These are phyloP conservation scores for Heterocephalus glaber DNA, from an alignment of 2,113 vertebrate genomes.

Conservation along the genomic window DNA sequence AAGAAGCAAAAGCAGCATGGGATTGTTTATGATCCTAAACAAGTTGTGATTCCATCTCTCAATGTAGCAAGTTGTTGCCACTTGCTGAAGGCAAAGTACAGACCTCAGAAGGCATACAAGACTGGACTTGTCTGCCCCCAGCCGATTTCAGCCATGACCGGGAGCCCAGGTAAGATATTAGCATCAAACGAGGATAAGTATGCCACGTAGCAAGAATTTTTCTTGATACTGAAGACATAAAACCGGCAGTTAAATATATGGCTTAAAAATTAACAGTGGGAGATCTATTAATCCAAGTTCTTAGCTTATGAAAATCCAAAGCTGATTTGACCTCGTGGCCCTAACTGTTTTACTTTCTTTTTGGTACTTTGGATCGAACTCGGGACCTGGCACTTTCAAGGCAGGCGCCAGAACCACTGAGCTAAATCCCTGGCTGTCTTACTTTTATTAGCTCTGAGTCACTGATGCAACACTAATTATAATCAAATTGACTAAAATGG, in stretches of 20 bases:
- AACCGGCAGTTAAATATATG: not conserved
- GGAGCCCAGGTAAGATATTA: constrained; percentile 56
- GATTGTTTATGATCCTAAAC: constrained; percentile 55
- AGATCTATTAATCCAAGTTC: not conserved
- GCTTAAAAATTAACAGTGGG: constrained; percentile 12
- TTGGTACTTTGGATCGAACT: too few relatives aligned
- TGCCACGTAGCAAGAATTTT: constrained; percentile 33
- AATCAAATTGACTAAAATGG: not conserved
- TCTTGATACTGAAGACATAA: not conserved
- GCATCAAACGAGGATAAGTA: constrained; percentile 15
- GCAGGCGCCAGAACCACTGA: too few relatives aligned
- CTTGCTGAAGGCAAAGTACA: constrained; percentile 50
- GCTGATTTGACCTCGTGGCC: not conserved
- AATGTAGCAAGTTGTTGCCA: constrained; percentile 60
- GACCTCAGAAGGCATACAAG: constrained; percentile 47
- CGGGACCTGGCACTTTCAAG: too few relatives aligned
- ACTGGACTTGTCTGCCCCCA: not conserved
- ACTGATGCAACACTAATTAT: not conserved
- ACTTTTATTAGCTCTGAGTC: not conserved
- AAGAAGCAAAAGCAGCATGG: not conserved
- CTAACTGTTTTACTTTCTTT: not conserved
- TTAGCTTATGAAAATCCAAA: not conserved
- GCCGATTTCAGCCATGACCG: constrained; percentile 6
- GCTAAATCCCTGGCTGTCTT: too few relatives aligned
- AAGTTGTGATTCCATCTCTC: constrained; percentile 29